These are phyloP conservation scores for Beaufortia kweichowensis DNA, from an alignment of 2,113 vertebrate species.

Conservation along the genomic window DNA sequence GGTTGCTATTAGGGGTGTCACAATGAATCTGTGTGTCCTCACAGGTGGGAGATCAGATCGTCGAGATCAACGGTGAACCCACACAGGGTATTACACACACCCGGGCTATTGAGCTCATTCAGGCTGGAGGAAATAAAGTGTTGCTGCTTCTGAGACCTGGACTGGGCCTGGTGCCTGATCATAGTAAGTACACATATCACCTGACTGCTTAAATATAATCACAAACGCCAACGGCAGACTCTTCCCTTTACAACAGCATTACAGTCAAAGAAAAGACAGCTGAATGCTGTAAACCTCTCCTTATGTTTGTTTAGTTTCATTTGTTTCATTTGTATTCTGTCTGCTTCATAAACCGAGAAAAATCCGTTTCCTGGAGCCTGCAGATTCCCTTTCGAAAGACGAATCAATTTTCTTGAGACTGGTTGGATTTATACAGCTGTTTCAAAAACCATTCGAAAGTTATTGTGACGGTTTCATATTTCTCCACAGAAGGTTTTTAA, in stretches of 20 bases:
- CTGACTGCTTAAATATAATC: not conserved
- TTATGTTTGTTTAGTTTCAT: conserved; percentile 12
- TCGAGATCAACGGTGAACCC: conserved; percentile 96
- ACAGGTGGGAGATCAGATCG: conserved; percentile 98
- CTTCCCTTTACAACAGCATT: not conserved
- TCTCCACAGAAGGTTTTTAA: not conserved
- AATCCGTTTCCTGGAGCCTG: conserved; percentile 9
- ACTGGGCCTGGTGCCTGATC: conserved; percentile 91
- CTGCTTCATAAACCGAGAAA: conserved; percentile 9
- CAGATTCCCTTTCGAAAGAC: not conserved
- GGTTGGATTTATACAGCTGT: not conserved
- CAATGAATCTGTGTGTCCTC: not conserved
- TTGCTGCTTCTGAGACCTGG: conserved; percentile 89
- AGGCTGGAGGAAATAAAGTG: conserved; percentile 93
- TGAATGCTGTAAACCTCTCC: not conserved
- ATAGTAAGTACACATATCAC: conserved; percentile 76
- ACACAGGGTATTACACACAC: conserved; percentile 98
- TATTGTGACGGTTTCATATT: not conserved
- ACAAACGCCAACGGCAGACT: not conserved
- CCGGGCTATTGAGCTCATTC: conserved; percentile 95
- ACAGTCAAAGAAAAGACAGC: not conserved
- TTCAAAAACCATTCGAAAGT: conserved; percentile 1
- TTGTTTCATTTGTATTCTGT: conserved; percentile 16
- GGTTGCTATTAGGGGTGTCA: no score
- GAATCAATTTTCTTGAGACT: not conserved